Conservation (phyloP, 2,797 vertebrate genomes). For the Lepidocolaptes lacrymiger region DNA sequence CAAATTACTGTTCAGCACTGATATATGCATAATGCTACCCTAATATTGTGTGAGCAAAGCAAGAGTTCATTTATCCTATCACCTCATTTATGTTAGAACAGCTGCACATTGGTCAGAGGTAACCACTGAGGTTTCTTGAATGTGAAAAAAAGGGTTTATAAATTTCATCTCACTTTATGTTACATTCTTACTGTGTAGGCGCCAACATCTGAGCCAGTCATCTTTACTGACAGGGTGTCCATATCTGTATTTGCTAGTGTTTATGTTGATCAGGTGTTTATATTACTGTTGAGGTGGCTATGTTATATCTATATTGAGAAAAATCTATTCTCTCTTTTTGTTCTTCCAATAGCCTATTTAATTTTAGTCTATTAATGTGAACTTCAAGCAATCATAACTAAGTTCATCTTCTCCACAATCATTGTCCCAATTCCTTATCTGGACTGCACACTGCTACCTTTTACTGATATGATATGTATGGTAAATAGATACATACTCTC, state of each 20-base stretch:
- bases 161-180: not conserved
- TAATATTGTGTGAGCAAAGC: not conserved
- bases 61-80: not conserved
- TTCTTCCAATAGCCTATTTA: not conserved
- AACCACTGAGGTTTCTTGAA: not conserved
- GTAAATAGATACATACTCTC: not conserved
- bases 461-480: not conserved
- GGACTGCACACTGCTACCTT: not conserved
- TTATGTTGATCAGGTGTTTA: not conserved
- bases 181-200: not conserved
- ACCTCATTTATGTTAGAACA: not conserved
- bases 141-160: not conserved
- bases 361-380: not conserved
- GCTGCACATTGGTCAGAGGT: not conserved
- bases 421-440: not conserved
- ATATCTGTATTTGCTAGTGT: not conserved
- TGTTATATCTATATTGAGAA: not conserved
- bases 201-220: not conserved
- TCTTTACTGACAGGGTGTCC: not conserved
- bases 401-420: not conserved
- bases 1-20: not conserved
- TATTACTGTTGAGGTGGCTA: not conserved
- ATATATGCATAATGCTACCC: not conserved
- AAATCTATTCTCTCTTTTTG: not conserved
- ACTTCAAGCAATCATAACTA: not conserved